phyloP scores from a whole-genome alignment of 2,888 invertebrate species.

The Eristalinus aeneus region DNA sequence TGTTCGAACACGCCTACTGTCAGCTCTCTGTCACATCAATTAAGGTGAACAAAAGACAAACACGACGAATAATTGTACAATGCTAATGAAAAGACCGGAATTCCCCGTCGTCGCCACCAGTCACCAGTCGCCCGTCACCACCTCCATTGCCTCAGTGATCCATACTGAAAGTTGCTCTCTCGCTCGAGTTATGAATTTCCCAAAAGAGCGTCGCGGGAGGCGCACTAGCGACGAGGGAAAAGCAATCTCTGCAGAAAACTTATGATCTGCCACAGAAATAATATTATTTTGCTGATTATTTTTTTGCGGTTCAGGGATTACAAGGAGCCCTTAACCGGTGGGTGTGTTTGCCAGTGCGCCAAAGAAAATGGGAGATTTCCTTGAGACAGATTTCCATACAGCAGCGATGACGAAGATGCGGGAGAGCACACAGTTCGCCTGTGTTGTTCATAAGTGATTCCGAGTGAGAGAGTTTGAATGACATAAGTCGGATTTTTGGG shows the following conservation, averaged over 20 bases:
- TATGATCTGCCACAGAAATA: conserved; percentile 3
- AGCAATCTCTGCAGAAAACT: conserved; percentile 13
- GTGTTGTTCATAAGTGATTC: conserved; percentile 62
- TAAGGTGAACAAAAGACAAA: conserved; percentile 55
- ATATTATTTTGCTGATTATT: conserved; percentile 65
- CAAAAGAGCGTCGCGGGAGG: neutral
- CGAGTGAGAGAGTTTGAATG: conserved; percentile 68
- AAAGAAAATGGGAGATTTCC: conserved; percentile 56
- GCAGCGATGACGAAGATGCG: conserved; percentile 7
- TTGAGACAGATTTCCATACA: conserved; percentile 45
- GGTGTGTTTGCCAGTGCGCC: conserved; percentile 37
- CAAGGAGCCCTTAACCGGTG: conserved; percentile 48
- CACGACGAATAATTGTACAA: conserved; percentile 46
- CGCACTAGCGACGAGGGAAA: neutral
- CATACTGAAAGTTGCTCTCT: conserved; percentile 7
- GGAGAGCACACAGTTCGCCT: conserved; percentile 22
- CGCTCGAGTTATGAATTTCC: conserved; percentile 26
- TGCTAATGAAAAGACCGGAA: conserved; percentile 53
- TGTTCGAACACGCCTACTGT: conserved; percentile 27
- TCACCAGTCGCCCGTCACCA: neutral
- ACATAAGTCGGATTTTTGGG: conserved; percentile 67
- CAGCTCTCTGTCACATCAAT: conserved; percentile 60
- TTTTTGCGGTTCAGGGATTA: conserved; percentile 68
- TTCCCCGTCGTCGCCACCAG: neutral
- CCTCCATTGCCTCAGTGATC: neutral